A percentile compares a stretch with the other conserved stretches of the same genome.
Conservation (phyloP, 2,888 invertebrate genomes). For the Lepas anatifera region DNA sequence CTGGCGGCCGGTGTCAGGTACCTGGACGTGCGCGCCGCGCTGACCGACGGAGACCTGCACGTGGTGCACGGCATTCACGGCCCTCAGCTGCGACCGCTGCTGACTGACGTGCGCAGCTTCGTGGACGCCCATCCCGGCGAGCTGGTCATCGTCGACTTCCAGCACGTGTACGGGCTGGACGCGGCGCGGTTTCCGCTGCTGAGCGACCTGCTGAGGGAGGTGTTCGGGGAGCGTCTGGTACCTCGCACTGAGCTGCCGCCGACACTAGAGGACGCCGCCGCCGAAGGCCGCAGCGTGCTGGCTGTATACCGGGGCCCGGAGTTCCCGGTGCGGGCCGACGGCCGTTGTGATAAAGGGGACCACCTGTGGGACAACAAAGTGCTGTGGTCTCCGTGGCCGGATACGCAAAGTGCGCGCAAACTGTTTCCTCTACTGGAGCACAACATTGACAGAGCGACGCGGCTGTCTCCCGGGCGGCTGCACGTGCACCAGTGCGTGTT, state of each 20-base stretch:
- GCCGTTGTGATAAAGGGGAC: no score
- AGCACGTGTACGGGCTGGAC: conserved; percentile 3
- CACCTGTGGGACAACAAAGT: background rate
- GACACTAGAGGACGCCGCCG: background rate
- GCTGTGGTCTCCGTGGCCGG: background rate
- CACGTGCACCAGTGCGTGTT: conserved; percentile 4
- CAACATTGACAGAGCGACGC: background rate
- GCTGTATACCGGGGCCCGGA: background rate
- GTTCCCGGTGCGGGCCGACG: background rate
- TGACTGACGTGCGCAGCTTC: background rate
- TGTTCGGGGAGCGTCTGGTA: background rate
- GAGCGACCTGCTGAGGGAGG: background rate
- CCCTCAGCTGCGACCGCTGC: background rate
- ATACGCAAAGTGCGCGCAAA: background rate
- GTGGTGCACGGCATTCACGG: conserved; percentile 9
- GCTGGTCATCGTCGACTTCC: background rate
- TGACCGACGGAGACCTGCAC: background rate
- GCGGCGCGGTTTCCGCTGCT: background rate
- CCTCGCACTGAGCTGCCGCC: background rate
- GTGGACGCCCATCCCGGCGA: background rate
- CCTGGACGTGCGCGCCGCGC: background rate
- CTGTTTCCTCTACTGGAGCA: background rate
- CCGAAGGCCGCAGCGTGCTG: background rate
- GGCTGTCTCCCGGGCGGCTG: background rate
- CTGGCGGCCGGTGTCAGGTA: background rate